Conservation (phyloP, 2,797 vertebrate species). For the Argyrosomus regius region DNA sequence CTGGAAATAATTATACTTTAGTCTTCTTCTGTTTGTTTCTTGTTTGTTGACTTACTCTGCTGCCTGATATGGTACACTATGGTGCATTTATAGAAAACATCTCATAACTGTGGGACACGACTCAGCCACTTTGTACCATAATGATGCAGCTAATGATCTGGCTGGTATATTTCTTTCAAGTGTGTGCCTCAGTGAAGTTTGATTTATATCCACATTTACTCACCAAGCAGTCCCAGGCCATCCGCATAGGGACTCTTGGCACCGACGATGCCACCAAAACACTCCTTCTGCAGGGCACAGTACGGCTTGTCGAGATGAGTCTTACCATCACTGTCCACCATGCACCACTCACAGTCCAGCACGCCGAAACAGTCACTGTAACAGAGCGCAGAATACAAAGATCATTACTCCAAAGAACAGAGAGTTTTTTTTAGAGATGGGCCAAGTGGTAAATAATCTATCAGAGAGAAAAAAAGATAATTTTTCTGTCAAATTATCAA, state of each 20-base stretch:
- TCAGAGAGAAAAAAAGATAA: not conserved
- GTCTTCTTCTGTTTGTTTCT: not conserved
- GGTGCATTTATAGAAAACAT: not conserved
- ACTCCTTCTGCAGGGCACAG: conserved; percentile 97
- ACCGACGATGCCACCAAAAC: conserved; percentile 98
- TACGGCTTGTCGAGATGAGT: conserved; percentile 97
- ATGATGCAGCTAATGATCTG: not conserved
- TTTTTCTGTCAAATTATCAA: no score
- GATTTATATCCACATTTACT: conserved; percentile 49
- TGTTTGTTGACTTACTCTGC: not conserved
- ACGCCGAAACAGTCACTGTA: conserved; percentile 97
- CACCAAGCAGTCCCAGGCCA: conserved; percentile 92
- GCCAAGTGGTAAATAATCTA: not conserved
- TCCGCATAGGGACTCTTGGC: conserved; percentile 97
- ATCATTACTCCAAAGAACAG: not conserved
- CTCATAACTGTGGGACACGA: not conserved
- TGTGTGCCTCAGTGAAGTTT: not conserved
- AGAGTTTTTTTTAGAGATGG: not conserved
- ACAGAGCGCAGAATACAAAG: not conserved
- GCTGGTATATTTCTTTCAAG: not conserved
- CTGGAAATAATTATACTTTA: not conserved
- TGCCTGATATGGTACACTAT: not conserved
- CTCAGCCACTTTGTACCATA: not conserved
- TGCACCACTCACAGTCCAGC: conserved; percentile 98
- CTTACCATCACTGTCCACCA: conserved; percentile 97